Base-by-base conservation (phyloP, 2,113 vertebrate species). In the Hemicordylus capensis region DNA sequence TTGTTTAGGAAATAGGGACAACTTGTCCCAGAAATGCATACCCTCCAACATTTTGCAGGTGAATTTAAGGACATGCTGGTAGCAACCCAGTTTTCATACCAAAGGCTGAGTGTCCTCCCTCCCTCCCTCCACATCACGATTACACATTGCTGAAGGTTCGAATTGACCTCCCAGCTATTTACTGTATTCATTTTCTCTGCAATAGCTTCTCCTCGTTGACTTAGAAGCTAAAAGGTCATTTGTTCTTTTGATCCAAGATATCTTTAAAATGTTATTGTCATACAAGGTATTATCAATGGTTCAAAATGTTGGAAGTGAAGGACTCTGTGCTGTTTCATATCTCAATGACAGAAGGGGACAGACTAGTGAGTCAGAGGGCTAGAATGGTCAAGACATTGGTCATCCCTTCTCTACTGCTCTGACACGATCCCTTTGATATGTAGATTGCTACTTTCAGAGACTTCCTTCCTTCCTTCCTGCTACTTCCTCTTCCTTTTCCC, bases 1-100 rank as follows among this genome's bases (percentile, higher is more conserved):
- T n/a, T n/a, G n/a, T 76, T 44, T 76, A 75, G 46, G 37, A 58
- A 87, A 83, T 44, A 74, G 20, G 1, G 2, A 90, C 73, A 83
- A 0, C 31, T 75, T 28, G n/a, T 26, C 26, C 37, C 66, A 34
- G 81, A 70, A 85, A 26, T 76, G 66, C 81, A 26, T 42, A 61
- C 11, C 39, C 24, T 61, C 12, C 37, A 58, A 59, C 58, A 61
- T 54, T 61, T 39, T 54, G 59, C 22, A 42, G 37, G 42, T 37
- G 5, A 77, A 17, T 26, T 17, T 59, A 59, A 6, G 56, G 76
- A 17, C 56, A 61, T 48, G 37, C 6, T 9, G 39, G 14, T 59
- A n/a, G n/a, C 31, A 75, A 75, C 37, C 75, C 31, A 22, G 1
- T 24, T 34, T 17, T 28, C 54, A 77, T 59, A 12, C 34, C 75